phyloP scores from a whole-genome alignment of 2,113 vertebrate genomes.

The Aegithalos caudatus region DNA sequence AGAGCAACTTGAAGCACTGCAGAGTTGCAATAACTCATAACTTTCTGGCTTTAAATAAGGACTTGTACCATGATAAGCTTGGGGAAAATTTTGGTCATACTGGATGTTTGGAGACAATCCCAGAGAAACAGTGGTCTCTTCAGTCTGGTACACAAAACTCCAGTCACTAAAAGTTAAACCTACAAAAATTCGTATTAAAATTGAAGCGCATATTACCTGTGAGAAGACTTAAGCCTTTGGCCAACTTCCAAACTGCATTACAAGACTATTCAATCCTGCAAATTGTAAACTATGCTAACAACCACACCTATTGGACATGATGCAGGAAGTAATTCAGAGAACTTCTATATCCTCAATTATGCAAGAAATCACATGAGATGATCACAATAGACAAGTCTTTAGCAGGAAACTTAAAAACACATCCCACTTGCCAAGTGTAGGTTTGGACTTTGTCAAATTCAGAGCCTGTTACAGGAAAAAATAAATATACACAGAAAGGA shows the following conservation, averaged over 20 bases:
- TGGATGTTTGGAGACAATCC: not conserved
- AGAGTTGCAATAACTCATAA: not conserved
- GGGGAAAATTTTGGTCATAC: not conserved
- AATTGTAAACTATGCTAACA: not conserved
- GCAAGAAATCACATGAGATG: not conserved
- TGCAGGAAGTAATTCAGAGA: constrained; percentile 28
- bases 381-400: not conserved
- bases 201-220: not conserved
- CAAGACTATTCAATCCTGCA: not conserved
- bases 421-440: not conserved
- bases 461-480: not conserved
- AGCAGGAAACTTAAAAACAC: not conserved
- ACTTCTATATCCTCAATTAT: not conserved
- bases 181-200: not conserved
- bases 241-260: not conserved
- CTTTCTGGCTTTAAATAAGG: not conserved
- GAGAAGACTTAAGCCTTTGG: not conserved
- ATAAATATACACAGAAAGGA: not conserved
- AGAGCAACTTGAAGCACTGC: not conserved
- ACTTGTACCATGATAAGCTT: not conserved
- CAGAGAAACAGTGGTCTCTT: not conserved
- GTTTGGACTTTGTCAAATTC: not conserved
- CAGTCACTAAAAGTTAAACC: not conserved
- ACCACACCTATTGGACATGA: not conserved
- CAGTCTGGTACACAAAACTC: not conserved